Base-by-base conservation (phyloP, 2,113 vertebrate genomes). In the Perca flavescens region DNA sequence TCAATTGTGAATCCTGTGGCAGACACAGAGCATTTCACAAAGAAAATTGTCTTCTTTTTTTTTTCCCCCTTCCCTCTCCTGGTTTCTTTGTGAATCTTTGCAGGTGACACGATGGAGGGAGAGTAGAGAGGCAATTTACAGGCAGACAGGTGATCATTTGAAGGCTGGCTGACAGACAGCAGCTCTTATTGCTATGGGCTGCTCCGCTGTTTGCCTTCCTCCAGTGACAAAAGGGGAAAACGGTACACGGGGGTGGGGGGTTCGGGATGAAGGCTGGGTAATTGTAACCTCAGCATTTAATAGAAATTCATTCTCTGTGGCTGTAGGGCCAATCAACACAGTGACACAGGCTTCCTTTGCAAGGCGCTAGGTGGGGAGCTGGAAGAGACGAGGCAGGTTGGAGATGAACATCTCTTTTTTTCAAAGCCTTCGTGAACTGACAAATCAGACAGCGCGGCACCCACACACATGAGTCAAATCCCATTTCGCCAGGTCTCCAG, bases 81-180 rank as follows among this genome's bases (percentile, higher is more conserved):
- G 3, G 72, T 65, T 81, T 86, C 91, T 90, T 91, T 91, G 89
- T 89, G 79, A 89, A 85, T 79, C 80, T 83, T 76, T 61, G 84
- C 90, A 92, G 86, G 92, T 94, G 92, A 94, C 90, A 88, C 43
- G 46, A 83, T 77, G 79, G 87, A 83, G 79, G 82, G 77, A 60
- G 80, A 67, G 89, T 83, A 87, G 80, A 80, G 90, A 91, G 84
- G 91, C 87, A 95, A 88, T 93, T 83, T 90, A 57, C 83, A 43
- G 71, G 80, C 67, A 91, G 94, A 92, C 91, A 94, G 89, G 91
- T 94, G 95, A 96, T 93, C 88, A 87, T 95, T 94, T 93, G 91
- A 93, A 93, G 89, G 85, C 87, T 81, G 85, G 60, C 85, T 94
- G 94, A 95, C 91, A 91, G 92, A 86, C 88, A 81, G 85, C 65